phyloP scores from a whole-genome alignment of 2,797 vertebrate species.

The Clamator glandarius region DNA sequence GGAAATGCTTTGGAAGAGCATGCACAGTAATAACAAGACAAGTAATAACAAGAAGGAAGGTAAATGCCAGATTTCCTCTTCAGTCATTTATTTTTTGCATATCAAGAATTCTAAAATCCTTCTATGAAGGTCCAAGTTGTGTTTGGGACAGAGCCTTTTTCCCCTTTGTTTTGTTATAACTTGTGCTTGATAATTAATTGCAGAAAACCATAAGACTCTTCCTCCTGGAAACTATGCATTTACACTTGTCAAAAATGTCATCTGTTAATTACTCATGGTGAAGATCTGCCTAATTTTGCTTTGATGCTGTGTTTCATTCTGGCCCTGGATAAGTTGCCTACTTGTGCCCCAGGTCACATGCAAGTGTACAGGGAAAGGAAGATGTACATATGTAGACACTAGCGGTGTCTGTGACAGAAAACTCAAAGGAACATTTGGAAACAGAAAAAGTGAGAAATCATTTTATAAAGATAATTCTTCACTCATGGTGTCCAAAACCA shows the following conservation, averaged over 20 bases:
- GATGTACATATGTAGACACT: background rate
- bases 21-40: too few species aligned
- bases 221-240: background rate
- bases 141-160: background rate
- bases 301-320: background rate
- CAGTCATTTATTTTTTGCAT: background rate
- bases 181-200: background rate
- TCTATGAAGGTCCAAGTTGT: background rate
- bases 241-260: background rate
- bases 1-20: background rate
- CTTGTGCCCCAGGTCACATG: background rate
- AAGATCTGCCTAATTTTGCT: background rate
- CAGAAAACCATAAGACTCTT: background rate
- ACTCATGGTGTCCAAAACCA: background rate
- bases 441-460: background rate
- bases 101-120: background rate
- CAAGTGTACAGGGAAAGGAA: background rate
- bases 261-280: background rate
- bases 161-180: background rate
- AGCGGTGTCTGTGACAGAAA: background rate
- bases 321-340: background rate
- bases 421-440: background rate
- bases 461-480: background rate
- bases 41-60: background rate
- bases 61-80: background rate